Evolutionary conservation across 2,113 vertebrate genomes (phyloP).

Genomic region (Xyrauchen texanus): DNA sequence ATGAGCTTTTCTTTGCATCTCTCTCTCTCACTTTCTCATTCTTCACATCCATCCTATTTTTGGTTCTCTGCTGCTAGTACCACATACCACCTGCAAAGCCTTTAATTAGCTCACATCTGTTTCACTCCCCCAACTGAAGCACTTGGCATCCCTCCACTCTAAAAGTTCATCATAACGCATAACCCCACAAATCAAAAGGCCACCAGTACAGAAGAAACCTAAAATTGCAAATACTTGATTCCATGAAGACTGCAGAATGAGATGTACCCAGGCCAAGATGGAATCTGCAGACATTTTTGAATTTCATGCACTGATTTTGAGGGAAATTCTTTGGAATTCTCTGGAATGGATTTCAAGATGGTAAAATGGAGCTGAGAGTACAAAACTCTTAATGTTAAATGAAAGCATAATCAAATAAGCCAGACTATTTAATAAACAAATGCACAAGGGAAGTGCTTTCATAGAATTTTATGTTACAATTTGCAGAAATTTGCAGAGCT

Average conservation of each 20-base stretch:
- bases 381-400: too few relatives aligned
- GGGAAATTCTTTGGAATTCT: too few relatives aligned
- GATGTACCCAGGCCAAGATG: too few relatives aligned
- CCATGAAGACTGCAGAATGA: neutral
- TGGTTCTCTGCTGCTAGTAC: conserved; percentile 58
- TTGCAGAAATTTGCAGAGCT: too few relatives aligned
- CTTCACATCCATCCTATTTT: conserved; percentile 55
- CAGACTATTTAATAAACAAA: too few relatives aligned
- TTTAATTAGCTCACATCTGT: conserved; percentile 78
- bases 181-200: conserved; percentile 38
- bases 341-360: too few relatives aligned
- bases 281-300: too few relatives aligned
- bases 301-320: too few relatives aligned
- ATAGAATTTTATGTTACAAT: too few relatives aligned
- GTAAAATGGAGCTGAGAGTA: too few relatives aligned
- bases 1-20: conserved; percentile 23
- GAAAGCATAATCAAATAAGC: too few relatives aligned
- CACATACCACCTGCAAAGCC: conserved; percentile 75
- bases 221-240: conserved; percentile 39
- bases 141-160: conserved; percentile 28
- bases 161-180: conserved; percentile 33
- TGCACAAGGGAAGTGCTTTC: neutral
- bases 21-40: neutral
- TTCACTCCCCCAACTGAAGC: conserved; percentile 50
- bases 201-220: conserved; percentile 31